These are phyloP conservation scores for Lepeophtheirus nordmannii DNA, from an alignment of 2,888 invertebrate genomes.

Conservation along the genomic window DNA sequence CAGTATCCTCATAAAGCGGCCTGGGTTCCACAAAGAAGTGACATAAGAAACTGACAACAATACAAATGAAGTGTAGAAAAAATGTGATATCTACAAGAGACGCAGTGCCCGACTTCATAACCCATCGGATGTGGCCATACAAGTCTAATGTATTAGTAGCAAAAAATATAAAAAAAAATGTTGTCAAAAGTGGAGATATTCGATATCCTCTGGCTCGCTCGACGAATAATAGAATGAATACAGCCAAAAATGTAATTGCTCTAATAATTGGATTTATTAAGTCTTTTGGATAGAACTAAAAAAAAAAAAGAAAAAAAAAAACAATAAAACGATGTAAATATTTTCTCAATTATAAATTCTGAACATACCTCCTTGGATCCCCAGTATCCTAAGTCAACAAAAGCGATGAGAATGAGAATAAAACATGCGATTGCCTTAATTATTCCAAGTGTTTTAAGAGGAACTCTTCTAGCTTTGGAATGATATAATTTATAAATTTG, in stretches of 20 bases:
- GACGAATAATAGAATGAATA: background rate
- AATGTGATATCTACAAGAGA: background rate
- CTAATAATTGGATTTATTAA: conserved; percentile 8
- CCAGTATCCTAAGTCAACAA: conserved; percentile 2
- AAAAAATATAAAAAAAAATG: conserved; percentile 9
- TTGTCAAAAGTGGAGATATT: background rate
- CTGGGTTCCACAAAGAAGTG: conserved; percentile 17
- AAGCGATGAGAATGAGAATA: conserved; percentile 3
- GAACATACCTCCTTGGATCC: background rate
- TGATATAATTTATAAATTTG: conserved; percentile 23
- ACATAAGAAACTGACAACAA: background rate
- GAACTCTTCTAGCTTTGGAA: background rate
- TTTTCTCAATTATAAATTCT: background rate
- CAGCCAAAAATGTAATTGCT: background rate
- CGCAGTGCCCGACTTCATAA: background rate
- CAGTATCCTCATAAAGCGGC: conserved; percentile 7
- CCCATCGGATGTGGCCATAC: conserved; percentile 15
- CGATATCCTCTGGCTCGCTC: conserved; percentile 15
- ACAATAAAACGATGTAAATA: background rate
- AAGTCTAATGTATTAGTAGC: background rate
- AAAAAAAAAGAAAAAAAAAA: background rate
- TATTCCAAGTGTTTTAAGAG: background rate
- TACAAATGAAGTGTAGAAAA: background rate
- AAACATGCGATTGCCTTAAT: background rate
- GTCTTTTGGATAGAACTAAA: conserved; percentile 6